These are phyloP conservation scores for Microcebus griseorufus DNA, from an alignment of 2,113 vertebrate species.

Conservation along the genomic window DNA sequence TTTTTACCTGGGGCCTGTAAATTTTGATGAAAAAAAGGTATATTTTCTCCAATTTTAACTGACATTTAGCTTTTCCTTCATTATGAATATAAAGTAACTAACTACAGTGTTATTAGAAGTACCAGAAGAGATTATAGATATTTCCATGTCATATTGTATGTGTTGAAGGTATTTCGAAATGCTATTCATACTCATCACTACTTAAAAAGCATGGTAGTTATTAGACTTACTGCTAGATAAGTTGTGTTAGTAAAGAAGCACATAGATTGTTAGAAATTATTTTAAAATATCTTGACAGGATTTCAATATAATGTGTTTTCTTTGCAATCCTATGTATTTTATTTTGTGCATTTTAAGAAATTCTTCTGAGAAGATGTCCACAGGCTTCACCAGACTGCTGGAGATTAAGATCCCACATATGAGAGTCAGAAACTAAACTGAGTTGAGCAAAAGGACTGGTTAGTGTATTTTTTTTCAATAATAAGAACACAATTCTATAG, in stretches of 20 bases:
- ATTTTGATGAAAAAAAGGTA: background rate
- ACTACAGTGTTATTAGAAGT: background rate
- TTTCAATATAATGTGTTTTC: background rate
- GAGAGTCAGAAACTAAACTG: background rate
- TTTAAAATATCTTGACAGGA: slow-evolving; percentile 14
- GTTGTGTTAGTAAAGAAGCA: background rate
- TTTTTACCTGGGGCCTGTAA: background rate
- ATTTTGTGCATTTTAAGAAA: background rate
- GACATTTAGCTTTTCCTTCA: background rate
- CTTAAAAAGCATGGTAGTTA: background rate
- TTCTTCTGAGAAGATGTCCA: background rate
- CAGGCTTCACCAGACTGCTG: background rate
- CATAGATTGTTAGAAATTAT: background rate
- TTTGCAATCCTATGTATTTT: background rate
- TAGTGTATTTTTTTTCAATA: background rate
- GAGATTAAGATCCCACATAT: rapidly evolving
- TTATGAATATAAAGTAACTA: background rate
- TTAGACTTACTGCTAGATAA: background rate
- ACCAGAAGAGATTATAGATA: background rate
- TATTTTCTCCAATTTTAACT: slow-evolving; percentile 25
- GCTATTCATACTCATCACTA: background rate
- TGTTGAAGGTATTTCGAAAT: background rate
- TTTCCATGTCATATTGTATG: background rate
- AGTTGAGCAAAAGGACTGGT: background rate
- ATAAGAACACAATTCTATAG: background rate